A percentile compares a stretch with the other conserved stretches of the same genome.
Conservation (phyloP, 2,888 invertebrate species). For the Ditula angustiorana region DNA sequence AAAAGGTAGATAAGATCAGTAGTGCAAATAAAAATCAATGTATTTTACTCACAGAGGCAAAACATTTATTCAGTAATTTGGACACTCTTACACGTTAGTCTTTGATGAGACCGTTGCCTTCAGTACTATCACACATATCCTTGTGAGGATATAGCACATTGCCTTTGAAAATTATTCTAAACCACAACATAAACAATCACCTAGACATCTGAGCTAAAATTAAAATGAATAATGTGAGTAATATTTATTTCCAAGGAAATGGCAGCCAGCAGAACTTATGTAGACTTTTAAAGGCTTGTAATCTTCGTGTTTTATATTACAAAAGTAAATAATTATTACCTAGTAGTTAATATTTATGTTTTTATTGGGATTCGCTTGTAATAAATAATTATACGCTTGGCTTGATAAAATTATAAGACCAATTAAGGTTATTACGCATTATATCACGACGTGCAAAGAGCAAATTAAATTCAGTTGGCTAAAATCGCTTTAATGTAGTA, state of each 20-base stretch:
- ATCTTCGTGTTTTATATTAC: not conserved
- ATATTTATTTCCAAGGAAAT: constrained; percentile 33
- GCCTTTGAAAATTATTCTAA: constrained; percentile 28
- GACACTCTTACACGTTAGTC: constrained; percentile 3
- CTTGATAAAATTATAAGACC: not conserved
- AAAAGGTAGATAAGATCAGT: not conserved
- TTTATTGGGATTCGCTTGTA: constrained; percentile 8
- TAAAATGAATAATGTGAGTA: constrained; percentile 12
- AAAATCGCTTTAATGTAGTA: too few species aligned
- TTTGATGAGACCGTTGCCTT: constrained; percentile 18
- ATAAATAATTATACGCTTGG: constrained; percentile 15
- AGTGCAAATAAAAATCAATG: too few species aligned
- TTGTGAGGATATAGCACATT: constrained; percentile 9
- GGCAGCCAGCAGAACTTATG: constrained; percentile 4
- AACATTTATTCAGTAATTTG: not conserved
- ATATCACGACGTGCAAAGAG: not conserved
- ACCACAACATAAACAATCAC: constrained; percentile 19
- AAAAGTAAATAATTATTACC: not conserved
- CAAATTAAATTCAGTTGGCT: too few species aligned
- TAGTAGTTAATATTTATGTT: constrained; percentile 7
- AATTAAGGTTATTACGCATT: not conserved
- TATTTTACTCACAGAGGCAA: not conserved
- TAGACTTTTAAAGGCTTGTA: not conserved
- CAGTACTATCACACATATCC: constrained; percentile 22
- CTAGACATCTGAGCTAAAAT: constrained; percentile 3